Evolutionary conservation across 2,888 invertebrate species (phyloP).

Genomic region (Cataglyphis altisquamis): DNA sequence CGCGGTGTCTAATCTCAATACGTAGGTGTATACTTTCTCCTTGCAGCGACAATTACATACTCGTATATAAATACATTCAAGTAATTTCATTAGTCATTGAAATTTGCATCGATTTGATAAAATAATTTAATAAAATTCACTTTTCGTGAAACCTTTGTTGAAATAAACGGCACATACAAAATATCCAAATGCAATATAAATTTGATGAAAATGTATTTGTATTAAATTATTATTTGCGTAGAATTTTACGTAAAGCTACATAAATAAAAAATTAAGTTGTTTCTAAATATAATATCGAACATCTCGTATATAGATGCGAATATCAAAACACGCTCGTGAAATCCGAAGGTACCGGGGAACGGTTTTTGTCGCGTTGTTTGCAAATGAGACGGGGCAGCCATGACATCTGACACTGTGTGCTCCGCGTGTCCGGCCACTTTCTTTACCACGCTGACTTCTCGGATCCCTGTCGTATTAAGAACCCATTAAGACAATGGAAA

Average conservation of each 20-base stretch:
- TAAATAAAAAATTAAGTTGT: background rate
- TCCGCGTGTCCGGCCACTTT: conserved; percentile 67
- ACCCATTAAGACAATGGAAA: conserved; percentile 78
- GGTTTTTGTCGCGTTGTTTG: conserved; percentile 77
- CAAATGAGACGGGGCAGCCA: conserved; percentile 83
- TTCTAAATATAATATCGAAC: background rate
- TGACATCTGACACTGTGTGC: conserved; percentile 83
- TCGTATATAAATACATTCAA: background rate
- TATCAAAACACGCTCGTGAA: conserved; percentile 43
- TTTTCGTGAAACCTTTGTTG: background rate
- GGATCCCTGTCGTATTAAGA: conserved; percentile 54
- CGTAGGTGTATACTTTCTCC: background rate
- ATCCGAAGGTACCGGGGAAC: conserved; percentile 50
- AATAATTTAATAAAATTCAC: background rate
- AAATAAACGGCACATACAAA: background rate
- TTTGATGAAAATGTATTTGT: background rate
- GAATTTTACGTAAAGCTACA: background rate
- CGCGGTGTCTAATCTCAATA: background rate
- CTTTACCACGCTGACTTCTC: conserved; percentile 62
- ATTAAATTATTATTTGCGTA: background rate
- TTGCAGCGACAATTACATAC: background rate
- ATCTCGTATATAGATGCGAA: background rate
- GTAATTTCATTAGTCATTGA: background rate
- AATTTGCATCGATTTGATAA: background rate
- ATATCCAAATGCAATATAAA: background rate